phyloP scores from a whole-genome alignment of 2,888 invertebrate genomes.

The Drepana falcataria region DNA sequence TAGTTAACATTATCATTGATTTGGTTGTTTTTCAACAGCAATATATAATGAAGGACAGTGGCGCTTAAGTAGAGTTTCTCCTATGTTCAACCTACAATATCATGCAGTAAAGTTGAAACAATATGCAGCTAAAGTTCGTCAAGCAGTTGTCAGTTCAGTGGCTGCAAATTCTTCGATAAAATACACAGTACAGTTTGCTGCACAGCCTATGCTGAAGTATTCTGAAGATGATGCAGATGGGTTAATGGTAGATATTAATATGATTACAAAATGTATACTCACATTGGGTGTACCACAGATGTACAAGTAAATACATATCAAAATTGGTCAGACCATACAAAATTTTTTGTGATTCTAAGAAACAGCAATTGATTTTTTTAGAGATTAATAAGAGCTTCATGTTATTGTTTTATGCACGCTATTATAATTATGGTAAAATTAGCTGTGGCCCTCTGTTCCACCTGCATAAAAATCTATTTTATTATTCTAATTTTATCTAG shows the following conservation, averaged over 20 bases:
- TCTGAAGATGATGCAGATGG: constrained; percentile 58
- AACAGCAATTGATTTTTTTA: too few species aligned
- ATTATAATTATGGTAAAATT: too few species aligned
- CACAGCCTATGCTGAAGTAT: constrained; percentile 51
- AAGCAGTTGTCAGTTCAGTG: constrained; percentile 46
- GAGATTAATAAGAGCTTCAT: too few species aligned
- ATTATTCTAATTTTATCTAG: too few species aligned
- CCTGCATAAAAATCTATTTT: too few species aligned
- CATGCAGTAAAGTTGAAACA: constrained; percentile 56
- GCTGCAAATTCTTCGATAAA: constrained; percentile 37
- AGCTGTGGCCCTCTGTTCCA: too few species aligned
- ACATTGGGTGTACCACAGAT: too few species aligned
- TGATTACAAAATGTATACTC: neutral
- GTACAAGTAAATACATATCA: too few species aligned
- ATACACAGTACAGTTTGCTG: constrained; percentile 50
- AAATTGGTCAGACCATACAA: too few species aligned
- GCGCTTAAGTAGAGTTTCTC: constrained; percentile 59
- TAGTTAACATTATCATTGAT: neutral
- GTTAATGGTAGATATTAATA: constrained; percentile 45
- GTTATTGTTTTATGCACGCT: too few species aligned
- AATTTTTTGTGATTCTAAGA: too few species aligned
- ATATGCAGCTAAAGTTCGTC: constrained; percentile 61
- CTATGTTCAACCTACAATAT: constrained; percentile 55
- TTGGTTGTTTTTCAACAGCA: constrained; percentile 33
- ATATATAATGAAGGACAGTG: constrained; percentile 65